phyloP scores from a whole-genome alignment of 92 coral and sea anemone species.

The Heliopora coerulea region DNA sequence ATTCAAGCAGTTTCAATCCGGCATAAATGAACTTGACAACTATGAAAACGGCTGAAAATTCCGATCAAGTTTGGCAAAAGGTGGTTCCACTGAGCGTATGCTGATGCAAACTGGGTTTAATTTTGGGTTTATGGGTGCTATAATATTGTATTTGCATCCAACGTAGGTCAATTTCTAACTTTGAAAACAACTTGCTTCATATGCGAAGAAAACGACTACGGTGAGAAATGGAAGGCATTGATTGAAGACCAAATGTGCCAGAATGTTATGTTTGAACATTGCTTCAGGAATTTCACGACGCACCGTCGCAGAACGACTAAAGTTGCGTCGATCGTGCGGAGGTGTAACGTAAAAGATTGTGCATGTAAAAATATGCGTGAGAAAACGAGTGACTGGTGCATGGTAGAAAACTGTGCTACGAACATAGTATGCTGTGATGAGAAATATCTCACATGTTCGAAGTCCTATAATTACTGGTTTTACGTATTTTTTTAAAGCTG shows the following conservation, averaged over 20 bases:
- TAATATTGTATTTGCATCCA: too few species aligned
- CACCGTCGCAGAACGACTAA: slow-evolving; percentile 23
- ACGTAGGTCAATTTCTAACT: slow-evolving; percentile 19
- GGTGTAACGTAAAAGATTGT: slow-evolving; percentile 24
- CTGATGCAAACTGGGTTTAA: too few species aligned
- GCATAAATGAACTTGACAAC: too few species aligned
- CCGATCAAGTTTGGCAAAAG: too few species aligned
- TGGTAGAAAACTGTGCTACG: slow-evolving; percentile 20
- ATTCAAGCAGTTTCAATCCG: too few species aligned
- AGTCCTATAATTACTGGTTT: slow-evolving; percentile 28
- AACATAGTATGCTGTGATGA: slow-evolving; percentile 25
- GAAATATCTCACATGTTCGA: slow-evolving; percentile 25
- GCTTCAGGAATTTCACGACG: slow-evolving; percentile 35
- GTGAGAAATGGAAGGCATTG: slow-evolving; percentile 15
- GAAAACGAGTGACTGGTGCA: slow-evolving; percentile 26
- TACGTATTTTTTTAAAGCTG: background rate
- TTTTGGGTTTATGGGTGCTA: too few species aligned
- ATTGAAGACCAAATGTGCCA: slow-evolving; percentile 12
- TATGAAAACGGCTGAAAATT: too few species aligned
- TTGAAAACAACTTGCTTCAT: slow-evolving; percentile 33
- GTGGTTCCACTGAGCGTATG: too few species aligned
- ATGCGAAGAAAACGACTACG: slow-evolving; percentile 27
- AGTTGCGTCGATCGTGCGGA: slow-evolving; percentile 33
- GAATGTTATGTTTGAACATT: slow-evolving; percentile 22
- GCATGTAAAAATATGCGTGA: slow-evolving; percentile 4